A percentile compares a stretch with the other conserved stretches of the same genome.
These are phyloP conservation scores for Megalonaias nervosa DNA, from an alignment of 1,140 invertebrate species.

Conservation along the genomic window DNA sequence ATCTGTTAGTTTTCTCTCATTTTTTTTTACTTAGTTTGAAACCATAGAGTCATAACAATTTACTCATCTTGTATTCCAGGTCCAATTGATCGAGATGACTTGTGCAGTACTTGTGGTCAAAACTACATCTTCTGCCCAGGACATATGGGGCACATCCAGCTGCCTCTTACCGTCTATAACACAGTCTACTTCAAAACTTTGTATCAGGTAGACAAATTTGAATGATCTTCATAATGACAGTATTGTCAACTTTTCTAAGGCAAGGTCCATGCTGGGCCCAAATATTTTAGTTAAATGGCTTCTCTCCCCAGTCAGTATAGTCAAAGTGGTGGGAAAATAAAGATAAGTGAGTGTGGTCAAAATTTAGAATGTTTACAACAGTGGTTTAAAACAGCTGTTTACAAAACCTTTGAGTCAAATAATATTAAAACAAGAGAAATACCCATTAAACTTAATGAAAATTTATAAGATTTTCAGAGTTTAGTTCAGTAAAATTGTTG, in stretches of 20 bases:
- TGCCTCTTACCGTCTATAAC: conserved; percentile 94
- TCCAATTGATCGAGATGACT: conserved; percentile 74
- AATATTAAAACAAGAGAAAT: too few species aligned
- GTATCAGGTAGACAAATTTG: conserved; percentile 74
- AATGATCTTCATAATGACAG: not conserved
- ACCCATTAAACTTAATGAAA: not conserved
- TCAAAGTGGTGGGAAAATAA: not conserved
- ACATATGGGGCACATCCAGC: conserved; percentile 95
- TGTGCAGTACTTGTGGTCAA: conserved; percentile 88
- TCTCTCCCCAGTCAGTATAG: not conserved
- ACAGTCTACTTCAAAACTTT: conserved; percentile 89
- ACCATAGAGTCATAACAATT: not conserved
- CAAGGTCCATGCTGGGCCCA: too few species aligned
- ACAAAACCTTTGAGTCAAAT: not conserved
- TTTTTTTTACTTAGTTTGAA: not conserved
- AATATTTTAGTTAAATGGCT: too few species aligned
- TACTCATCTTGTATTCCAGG: conserved; percentile 62
- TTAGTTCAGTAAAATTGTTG: not conserved
- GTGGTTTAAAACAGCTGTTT: not conserved
- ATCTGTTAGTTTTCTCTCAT: conserved; percentile 1
- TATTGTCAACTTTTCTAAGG: too few species aligned
- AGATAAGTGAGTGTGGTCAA: too few species aligned
- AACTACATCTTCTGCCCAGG: conserved; percentile 84
- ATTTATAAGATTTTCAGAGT: not conserved
- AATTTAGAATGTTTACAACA: too few species aligned